Conservation (phyloP, 2,888 invertebrate species). For the Drosophila rubida region DNA sequence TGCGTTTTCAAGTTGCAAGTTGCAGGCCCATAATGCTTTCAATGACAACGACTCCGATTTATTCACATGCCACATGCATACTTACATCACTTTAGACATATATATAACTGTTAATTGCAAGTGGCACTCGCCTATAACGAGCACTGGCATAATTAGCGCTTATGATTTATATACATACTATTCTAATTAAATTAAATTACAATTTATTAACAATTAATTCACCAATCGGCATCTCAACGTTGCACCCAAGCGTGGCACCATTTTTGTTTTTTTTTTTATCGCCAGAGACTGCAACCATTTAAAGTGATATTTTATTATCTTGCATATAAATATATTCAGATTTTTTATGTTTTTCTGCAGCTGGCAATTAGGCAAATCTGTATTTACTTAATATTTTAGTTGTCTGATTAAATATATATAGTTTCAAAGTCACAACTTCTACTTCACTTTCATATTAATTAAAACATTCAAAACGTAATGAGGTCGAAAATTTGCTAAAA, state of each 20-base stretch:
- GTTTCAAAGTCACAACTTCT: too few species aligned
- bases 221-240: slow-evolving; percentile 8
- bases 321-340: too few species aligned
- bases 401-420: too few species aligned
- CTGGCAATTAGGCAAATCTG: too few species aligned
- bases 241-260: slow-evolving; percentile 4
- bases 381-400: too few species aligned
- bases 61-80: slow-evolving; percentile 16
- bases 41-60: slow-evolving; percentile 53
- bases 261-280: background rate
- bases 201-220: slow-evolving; percentile 13
- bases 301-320: too few species aligned
- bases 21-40: slow-evolving; percentile 29
- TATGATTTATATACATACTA: slow-evolving; percentile 2
- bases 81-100: background rate
- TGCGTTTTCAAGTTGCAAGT: slow-evolving; percentile 2
- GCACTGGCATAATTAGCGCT: slow-evolving; percentile 16
- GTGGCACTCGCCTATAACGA: slow-evolving; percentile 40
- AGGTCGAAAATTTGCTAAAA: too few species aligned
- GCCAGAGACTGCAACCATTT: background rate
- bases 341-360: too few species aligned
- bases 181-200: slow-evolving; percentile 16
- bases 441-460: too few species aligned
- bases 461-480: too few species aligned
- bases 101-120: slow-evolving; percentile 37